phyloP scores from a whole-genome alignment of 2,113 vertebrate genomes.

The Psophia crepitans region DNA sequence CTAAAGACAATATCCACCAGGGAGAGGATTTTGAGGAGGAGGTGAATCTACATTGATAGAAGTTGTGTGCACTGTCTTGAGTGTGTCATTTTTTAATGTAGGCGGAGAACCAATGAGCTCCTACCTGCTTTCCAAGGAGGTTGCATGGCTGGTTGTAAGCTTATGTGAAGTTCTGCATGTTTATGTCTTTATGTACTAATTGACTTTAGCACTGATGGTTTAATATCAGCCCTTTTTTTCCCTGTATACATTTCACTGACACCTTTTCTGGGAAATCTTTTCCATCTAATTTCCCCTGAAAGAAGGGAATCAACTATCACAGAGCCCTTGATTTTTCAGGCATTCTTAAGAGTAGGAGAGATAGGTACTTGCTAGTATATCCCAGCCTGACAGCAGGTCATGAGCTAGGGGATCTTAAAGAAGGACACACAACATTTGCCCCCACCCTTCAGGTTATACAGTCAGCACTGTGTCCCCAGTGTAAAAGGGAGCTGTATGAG shows the following conservation, averaged over 20 bases:
- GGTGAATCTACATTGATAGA: neutral
- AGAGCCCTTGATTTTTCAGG: neutral
- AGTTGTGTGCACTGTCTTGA: neutral
- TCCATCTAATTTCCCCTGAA: neutral
- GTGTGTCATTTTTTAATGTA: neutral
- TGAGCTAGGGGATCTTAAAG: neutral
- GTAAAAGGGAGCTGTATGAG: neutral
- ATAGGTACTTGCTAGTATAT: neutral
- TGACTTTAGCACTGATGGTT: neutral
- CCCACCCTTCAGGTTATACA: neutral
- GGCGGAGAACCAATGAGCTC: neutral
- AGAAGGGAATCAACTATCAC: neutral
- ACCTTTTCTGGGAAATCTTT: neutral
- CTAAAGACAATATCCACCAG: no score
- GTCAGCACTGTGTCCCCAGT: fast-evolving
- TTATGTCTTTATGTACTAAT: neutral
- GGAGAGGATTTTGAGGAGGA: neutral
- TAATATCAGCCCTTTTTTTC: neutral
- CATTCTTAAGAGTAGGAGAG: neutral
- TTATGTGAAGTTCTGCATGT: neutral
- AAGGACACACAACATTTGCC: neutral
- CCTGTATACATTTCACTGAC: neutral
- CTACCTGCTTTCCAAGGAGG: neutral
- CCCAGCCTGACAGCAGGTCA: neutral
- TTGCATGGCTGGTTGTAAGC: neutral